Conservation (phyloP, 2,797 vertebrate genomes). For the Anguilla obscura region DNA sequence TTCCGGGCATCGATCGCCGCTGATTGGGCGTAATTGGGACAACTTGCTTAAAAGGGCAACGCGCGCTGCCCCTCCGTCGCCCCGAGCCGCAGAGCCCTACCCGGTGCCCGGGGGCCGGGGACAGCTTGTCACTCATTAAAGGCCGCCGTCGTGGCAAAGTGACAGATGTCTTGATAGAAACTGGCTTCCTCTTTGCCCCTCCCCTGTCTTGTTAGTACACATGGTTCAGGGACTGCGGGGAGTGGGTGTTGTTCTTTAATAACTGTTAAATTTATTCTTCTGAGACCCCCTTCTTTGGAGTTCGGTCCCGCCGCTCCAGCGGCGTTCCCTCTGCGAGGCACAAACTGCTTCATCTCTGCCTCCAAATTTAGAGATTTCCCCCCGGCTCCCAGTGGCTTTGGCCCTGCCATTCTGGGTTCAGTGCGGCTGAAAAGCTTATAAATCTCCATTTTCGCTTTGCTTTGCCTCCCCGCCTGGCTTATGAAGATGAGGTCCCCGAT, state of each 20-base stretch:
- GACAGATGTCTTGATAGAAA: constrained; percentile 94
- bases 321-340: constrained; percentile 65
- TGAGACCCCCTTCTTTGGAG: constrained; percentile 69
- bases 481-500: constrained; percentile 83
- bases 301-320: constrained; percentile 72
- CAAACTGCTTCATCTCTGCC: constrained; percentile 70
- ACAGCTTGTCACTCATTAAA: constrained; percentile 83
- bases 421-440: constrained; percentile 82
- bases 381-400: constrained; percentile 73
- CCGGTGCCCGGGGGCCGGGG: constrained; percentile 71
- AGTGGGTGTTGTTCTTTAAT: constrained; percentile 83
- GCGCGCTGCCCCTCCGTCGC: constrained; percentile 49
- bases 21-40: constrained; percentile 76
- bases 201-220: constrained; percentile 77
- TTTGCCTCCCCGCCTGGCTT: constrained; percentile 83
- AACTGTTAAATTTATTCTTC: constrained; percentile 90
- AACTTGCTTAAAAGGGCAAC: constrained; percentile 67
- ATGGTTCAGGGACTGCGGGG: constrained; percentile 78
- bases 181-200: constrained; percentile 80
- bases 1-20: constrained; percentile 59
- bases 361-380: constrained; percentile 70
- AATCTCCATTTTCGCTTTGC: constrained; percentile 84
- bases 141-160: constrained; percentile 88
- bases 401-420: constrained; percentile 77
- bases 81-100: constrained; percentile 44